phyloP scores from a whole-genome alignment of 2,888 invertebrate genomes.

The Antheraea yamamai region DNA sequence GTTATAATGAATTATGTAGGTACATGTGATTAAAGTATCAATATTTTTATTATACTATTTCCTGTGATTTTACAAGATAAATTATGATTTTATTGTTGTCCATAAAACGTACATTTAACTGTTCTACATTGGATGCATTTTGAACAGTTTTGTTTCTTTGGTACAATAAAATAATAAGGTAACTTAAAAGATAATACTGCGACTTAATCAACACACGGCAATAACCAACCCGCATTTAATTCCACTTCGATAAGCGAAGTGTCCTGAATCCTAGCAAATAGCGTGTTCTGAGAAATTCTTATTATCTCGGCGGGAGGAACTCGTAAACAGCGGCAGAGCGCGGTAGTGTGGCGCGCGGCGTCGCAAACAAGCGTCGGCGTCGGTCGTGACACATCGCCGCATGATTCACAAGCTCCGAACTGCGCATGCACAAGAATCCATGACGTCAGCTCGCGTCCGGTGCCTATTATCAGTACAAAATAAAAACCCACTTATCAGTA shows the following conservation, averaged over 20 bases:
- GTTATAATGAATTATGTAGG: not conserved
- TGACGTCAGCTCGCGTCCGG: slow-evolving; percentile 76
- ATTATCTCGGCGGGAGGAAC: slow-evolving; percentile 48
- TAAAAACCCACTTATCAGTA: not conserved
- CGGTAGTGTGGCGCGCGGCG: slow-evolving; percentile 31
- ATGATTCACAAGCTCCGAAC: slow-evolving; percentile 63
- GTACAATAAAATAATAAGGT: not conserved
- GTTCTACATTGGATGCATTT: not conserved
- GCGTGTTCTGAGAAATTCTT: slow-evolving; percentile 49
- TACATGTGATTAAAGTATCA: not conserved
- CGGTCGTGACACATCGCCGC: slow-evolving; percentile 70
- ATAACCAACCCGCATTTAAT: slow-evolving; percentile 29
- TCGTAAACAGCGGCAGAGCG: slow-evolving; percentile 45
- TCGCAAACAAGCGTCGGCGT: slow-evolving; percentile 37
- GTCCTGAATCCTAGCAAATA: slow-evolving; percentile 36
- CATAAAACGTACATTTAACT: not conserved
- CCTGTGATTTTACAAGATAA: not conserved
- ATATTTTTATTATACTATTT: not conserved
- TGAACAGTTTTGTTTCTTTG: not conserved
- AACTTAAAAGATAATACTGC: not conserved
- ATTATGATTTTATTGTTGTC: not conserved
- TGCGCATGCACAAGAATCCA: slow-evolving; percentile 66
- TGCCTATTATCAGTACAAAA: slow-evolving; percentile 43
- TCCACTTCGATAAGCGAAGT: slow-evolving; percentile 19
- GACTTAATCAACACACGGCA: not conserved